Base-by-base conservation (phyloP, 2,888 invertebrate genomes). In the Molanna angustata region DNA sequence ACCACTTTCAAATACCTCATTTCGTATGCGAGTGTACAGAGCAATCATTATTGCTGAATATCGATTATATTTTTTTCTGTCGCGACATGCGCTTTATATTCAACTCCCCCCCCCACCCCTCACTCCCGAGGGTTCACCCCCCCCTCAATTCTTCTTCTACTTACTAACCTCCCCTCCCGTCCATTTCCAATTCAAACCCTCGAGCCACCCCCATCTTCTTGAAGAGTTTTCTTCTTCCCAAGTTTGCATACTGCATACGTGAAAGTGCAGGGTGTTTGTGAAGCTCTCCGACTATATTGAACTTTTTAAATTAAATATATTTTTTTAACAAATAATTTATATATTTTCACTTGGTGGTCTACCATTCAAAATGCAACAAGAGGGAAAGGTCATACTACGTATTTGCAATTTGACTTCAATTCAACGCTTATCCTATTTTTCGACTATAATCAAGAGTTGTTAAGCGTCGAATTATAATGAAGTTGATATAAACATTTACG, bases 1-100 rank as follows among this genome's bases (percentile, higher is more conserved):
- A 27, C 42, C 51, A 31, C 37, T 46, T 39, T 73, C 76, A 74
- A 74, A n/a, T n/a, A n/a, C 74, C 76, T 77, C 75, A 77, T 77
- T 77, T 76, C 75, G 77, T 77, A 77, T 77, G 76, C 77, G 74
- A 76, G 75, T 70, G 75, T 73, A 76, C 76, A 71, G 68, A 71
- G 74, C 75, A 75, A 77, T 77, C 77, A 77, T 77, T 77, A 77
- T 74, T 74, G 76, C 49, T 41, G 74, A 71, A 72, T 77, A 77
- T 77, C 77, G 77, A 77, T 77, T 77, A 77, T 58, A 52, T 58
- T 58, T 57, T 57, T 57, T 58, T 58, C 50, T 49, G 54, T 58
- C 52, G 52, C 58, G 58, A 55, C 58, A 58, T 58, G 58, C 58
- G 58, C 58, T 58, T 55, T 58, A 49, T 52, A 44, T n/a, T n/a